Conservation (phyloP, 2,113 vertebrate genomes). For the Clarias macrocephalus region DNA sequence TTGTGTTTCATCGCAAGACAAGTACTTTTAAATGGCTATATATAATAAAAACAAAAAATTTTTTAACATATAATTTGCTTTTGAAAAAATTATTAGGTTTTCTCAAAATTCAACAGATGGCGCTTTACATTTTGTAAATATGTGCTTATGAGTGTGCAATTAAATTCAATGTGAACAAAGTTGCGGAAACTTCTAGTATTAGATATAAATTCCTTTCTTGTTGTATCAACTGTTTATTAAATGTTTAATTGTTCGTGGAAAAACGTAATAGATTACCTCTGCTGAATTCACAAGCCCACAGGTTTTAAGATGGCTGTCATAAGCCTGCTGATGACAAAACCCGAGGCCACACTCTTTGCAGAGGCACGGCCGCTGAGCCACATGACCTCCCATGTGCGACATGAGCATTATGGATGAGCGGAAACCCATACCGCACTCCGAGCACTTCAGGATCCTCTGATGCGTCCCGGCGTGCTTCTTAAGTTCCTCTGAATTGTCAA, state of each 20-base stretch:
- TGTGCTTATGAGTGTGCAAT: no score
- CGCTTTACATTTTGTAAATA: no score
- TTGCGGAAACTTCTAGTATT: not conserved
- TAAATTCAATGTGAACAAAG: no score
- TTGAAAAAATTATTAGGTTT: no score
- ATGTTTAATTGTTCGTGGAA: not conserved
- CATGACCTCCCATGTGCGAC: slow-evolving; percentile 89
- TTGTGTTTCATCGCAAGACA: no score
- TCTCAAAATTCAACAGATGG: no score
- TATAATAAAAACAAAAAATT: no score
- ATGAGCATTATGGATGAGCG: slow-evolving; percentile 82
- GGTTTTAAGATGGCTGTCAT: slow-evolving; percentile 71
- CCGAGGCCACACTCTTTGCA: slow-evolving; percentile 86
- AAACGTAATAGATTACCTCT: slow-evolving; percentile 53
- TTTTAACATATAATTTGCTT: no score
- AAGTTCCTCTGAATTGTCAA: slow-evolving; percentile 77
- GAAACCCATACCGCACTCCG: slow-evolving; percentile 85
- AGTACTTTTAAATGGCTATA: no score
- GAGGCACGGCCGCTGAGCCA: slow-evolving; percentile 79
- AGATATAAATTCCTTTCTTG: not conserved
- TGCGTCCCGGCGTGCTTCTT: slow-evolving; percentile 85
- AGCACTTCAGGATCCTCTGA: slow-evolving; percentile 85
- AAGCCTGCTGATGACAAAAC: slow-evolving; percentile 78
- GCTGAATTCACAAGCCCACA: slow-evolving; percentile 60
- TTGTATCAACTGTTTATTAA: not conserved